Percentiles rank a stretch among this genome's conserved stretches.
These are phyloP conservation scores for Atopsyche davidsoni DNA, from an alignment of 1,140 invertebrate species.

Conservation along the genomic window DNA sequence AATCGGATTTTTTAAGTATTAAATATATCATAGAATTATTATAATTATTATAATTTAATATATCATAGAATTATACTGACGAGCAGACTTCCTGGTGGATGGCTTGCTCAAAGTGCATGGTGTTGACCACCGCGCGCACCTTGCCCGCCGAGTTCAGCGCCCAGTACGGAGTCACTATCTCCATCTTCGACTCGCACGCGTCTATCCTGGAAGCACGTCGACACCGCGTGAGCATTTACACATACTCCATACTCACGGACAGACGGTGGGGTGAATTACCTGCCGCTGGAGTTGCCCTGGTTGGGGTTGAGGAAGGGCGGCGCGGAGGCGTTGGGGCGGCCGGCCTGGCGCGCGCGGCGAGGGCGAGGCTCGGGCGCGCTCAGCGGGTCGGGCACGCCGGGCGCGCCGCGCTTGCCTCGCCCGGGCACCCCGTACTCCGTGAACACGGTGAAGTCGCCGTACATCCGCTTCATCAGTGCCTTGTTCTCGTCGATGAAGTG, in stretches of 20 bases:
- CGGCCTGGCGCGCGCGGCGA: constrained; percentile 18
- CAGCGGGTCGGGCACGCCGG: constrained; percentile 49
- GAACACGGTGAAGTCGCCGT: constrained; percentile 72
- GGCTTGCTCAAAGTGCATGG: constrained; percentile 89
- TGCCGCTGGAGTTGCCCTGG: constrained; percentile 49
- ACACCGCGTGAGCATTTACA: too few relatives aligned
- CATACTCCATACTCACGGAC: too few relatives aligned
- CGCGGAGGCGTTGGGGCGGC: constrained; percentile 31
- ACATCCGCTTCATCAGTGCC: constrained; percentile 87
- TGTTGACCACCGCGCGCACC: constrained; percentile 86
- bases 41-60: too few relatives aligned
- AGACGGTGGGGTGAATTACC: constrained; percentile 39
- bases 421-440: constrained; percentile 48
- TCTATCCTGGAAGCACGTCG: constrained; percentile 60
- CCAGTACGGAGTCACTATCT: constrained; percentile 91
- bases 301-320: constrained; percentile 50
- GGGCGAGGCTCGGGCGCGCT: constrained; percentile 36
- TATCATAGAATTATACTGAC: constrained; percentile 51
- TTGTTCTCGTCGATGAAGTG: constrained; percentile 91
- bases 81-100: constrained; percentile 92
- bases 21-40: too few relatives aligned
- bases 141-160: constrained; percentile 87
- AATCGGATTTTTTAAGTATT: too few relatives aligned
- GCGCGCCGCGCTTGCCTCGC: constrained; percentile 46
- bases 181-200: constrained; percentile 85